Percentiles rank a stretch among this genome's conserved stretches.
Evolutionary conservation across 2,888 invertebrate genomes (phyloP).

Genomic region (Chalcis sispes): DNA sequence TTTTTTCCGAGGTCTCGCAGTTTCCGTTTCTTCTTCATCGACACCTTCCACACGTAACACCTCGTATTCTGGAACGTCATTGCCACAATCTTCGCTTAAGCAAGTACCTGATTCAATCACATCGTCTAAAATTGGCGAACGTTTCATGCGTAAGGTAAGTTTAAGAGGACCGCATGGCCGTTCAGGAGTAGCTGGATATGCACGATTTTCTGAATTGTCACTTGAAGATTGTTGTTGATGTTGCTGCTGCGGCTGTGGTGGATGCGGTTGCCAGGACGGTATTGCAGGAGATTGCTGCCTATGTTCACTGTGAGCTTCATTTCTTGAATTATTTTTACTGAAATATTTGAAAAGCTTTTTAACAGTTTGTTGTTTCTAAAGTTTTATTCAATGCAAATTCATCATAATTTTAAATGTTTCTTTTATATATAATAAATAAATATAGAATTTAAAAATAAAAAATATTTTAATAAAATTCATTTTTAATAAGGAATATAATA

Average conservation of each 20-base stretch:
- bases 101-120: constrained; percentile 88
- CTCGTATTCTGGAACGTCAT: constrained; percentile 88
- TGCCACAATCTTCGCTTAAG: constrained; percentile 81
- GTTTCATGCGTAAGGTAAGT: constrained; percentile 90
- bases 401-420: no score
- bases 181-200: constrained; percentile 79
- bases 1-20: constrained; percentile 77
- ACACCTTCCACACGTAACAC: constrained; percentile 89
- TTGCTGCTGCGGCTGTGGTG: constrained; percentile 32
- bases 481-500: no score
- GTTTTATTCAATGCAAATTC: no score
- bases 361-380: no score
- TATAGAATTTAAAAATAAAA: no score
- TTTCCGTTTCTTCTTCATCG: constrained; percentile 66
- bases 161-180: constrained; percentile 81
- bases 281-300: constrained; percentile 1
- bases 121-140: constrained; percentile 90
- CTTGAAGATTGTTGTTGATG: constrained; percentile 65
- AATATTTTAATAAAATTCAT: no score
- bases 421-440: no score
- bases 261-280: constrained; percentile 26
- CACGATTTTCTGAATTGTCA: constrained; percentile 62
- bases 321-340: no score
- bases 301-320: background rate
- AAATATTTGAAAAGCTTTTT: no score